Percentiles rank a stretch among this genome's conserved stretches.
phyloP scores from a whole-genome alignment of 2,888 invertebrate species.

The Sminthurinus aureus region DNA sequence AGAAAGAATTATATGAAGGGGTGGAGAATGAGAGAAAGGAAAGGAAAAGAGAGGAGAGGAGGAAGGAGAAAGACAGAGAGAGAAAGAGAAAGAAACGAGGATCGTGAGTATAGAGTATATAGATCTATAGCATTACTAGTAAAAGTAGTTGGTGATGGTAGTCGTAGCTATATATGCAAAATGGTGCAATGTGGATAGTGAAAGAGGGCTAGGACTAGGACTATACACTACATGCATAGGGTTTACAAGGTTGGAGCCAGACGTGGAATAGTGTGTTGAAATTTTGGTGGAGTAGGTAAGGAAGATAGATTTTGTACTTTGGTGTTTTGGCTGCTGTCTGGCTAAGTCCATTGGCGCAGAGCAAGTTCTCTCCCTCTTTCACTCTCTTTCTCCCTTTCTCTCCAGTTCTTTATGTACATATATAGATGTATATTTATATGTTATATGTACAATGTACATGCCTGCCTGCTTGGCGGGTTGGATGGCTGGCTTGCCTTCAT shows the following conservation, averaged over 20 bases:
- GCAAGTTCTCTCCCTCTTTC: not conserved
- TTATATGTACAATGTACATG: too few species aligned
- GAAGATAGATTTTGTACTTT: slow-evolving; percentile 31
- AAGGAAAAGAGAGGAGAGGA: slow-evolving; percentile 3
- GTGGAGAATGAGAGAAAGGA: not conserved
- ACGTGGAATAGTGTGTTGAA: slow-evolving; percentile 7
- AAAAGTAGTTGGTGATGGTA: not conserved
- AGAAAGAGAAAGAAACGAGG: too few species aligned
- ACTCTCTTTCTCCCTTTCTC: too few species aligned
- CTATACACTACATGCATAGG: not conserved
- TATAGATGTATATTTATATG: too few species aligned
- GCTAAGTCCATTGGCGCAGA: slow-evolving; percentile 35
- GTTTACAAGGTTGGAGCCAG: slow-evolving; percentile 21
- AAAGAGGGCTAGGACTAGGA: not conserved
- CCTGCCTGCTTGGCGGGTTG: not conserved
- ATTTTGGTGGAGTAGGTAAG: not conserved
- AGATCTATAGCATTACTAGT: not conserved
- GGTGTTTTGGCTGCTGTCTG: slow-evolving; percentile 33
- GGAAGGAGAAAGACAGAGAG: not conserved
- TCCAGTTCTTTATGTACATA: too few species aligned
- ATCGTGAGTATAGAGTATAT: too few species aligned
- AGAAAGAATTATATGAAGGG: not conserved
- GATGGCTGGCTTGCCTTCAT: too few species aligned
- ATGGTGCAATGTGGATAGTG: slow-evolving; percentile 22
- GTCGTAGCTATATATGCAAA: slow-evolving; percentile 23